Base-by-base conservation (phyloP, 2,888 invertebrate genomes). In the Acronicta aceris region DNA sequence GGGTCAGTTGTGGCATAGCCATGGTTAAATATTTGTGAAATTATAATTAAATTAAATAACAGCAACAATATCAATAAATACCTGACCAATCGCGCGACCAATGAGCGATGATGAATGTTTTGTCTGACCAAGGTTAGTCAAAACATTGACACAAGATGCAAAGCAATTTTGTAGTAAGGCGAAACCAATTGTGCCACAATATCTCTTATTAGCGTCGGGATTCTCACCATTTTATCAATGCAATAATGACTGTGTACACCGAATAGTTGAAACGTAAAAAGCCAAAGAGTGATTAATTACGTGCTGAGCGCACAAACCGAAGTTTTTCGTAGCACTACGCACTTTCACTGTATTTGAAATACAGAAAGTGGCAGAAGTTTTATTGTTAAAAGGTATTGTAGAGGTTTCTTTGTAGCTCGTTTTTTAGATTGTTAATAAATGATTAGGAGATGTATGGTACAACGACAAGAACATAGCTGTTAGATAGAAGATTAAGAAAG, bases 241-340 rank as follows among this genome's bases (percentile, higher is more conserved):
- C 69, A 53, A 41, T 46, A 50, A 63, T 70, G 13, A 62, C 38
- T 50, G 69, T 57, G 45, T 66, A 59, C 51, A 47, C 38, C 52
- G 48, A 56, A 51, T 27, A 48, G 41, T 62, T 71, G 51, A 25
- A 50, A 54, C 41, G 46, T 50, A 75, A 76, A 76, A 78, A 69
- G 60, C 40, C 49, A 12, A 63, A 69, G 64, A 60, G 51, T 78
- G 59, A 78, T 78, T 65, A 67, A 69, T 76, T 52, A 74, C 45
- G 47, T 55, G 60, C 21, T 58, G 27, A 64, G 53, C 45, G 43
- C 42, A 49, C 46, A 59, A 27, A 49, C 41, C 48, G 40, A 27
- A 17, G 46, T 62, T 77, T 76, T 74, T 71, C 48, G 17, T 43
- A 53, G 25, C 30, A 54, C 13, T 16, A 59, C 21, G 21, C 21